These are phyloP conservation scores for Drosophila varians DNA, from an alignment of 1,140 invertebrate genomes.

Conservation along the genomic window DNA sequence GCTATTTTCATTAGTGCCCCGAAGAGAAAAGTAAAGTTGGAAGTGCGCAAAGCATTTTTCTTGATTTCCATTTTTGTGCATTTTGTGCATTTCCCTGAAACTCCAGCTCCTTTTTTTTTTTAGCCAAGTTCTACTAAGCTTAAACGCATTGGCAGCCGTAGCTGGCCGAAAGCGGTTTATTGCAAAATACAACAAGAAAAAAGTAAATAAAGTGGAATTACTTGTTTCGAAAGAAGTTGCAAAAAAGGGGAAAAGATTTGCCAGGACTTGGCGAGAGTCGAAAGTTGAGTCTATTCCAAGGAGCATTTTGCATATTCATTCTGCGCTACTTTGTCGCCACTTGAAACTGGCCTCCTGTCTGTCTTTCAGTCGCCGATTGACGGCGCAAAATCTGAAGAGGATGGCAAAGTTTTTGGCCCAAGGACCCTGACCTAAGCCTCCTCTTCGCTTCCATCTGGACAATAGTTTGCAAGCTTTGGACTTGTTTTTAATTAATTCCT, in stretches of 20 bases:
- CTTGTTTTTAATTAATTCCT: slow-evolving; percentile 27
- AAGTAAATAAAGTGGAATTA: slow-evolving; percentile 75
- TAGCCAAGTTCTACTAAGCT: slow-evolving; percentile 29
- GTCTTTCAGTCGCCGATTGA: slow-evolving; percentile 26
- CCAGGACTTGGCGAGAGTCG: slow-evolving; percentile 26
- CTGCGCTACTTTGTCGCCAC: slow-evolving; percentile 60
- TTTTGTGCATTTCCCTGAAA: background rate
- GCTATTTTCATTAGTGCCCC: slow-evolving; percentile 33
- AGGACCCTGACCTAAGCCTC: slow-evolving; percentile 4
- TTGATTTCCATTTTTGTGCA: slow-evolving; percentile 52
- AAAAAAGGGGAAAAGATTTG: background rate
- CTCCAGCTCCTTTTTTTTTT: background rate
- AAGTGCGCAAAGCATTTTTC: slow-evolving; percentile 49
- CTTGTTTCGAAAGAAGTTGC: slow-evolving; percentile 36
- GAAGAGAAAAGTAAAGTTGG: slow-evolving; percentile 30
- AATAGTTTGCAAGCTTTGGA: slow-evolving; percentile 30
- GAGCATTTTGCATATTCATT: slow-evolving; percentile 75
- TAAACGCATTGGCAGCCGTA: slow-evolving; percentile 49
- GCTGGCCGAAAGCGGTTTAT: slow-evolving; percentile 45
- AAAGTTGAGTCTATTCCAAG: slow-evolving; percentile 27
- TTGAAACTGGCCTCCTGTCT: slow-evolving; percentile 41
- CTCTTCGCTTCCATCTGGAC: background rate
- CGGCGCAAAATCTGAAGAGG: slow-evolving; percentile 40
- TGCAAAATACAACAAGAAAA: slow-evolving; percentile 25
- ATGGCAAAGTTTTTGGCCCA: slow-evolving; percentile 49